Base-by-base conservation (phyloP, 2,888 invertebrate species). In the Apamea crenata region DNA sequence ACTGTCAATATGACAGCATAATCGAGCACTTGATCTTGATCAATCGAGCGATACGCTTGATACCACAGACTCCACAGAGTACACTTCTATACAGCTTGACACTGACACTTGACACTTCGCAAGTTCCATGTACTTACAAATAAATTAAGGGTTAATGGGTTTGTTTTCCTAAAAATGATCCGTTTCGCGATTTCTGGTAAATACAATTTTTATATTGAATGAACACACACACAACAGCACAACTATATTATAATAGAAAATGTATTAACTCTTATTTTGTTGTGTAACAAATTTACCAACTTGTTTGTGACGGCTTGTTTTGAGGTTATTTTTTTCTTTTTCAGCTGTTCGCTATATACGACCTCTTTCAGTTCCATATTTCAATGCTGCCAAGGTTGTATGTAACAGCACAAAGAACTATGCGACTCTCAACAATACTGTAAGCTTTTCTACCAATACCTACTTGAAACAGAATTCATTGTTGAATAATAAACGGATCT, bases 101-200 rank as follows among this genome's bases (percentile, higher is more conserved):
- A n/a, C n/a, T n/a, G n/a, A n/a, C n/a, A 18, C 5, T 25, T 59
- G n/a, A 59, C 25, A 69, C 47, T 69, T 12, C 12, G 18, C 16
- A 0, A 21, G 47, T 69, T 47, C 1, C 12, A 1, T 25, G 12
- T 53, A 53, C 70, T 47, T 47, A 69, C 29, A 29, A 70, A 14
- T 21, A 25, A 12, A 53, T 0, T 36, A 12, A 0, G 40, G 21
- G 66, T 81, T 21, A 66, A 71, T 77, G 77, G 67, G 81, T 59
- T 80, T 72, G 74, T 79, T 88, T 78, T 77, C 36, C 12, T 81
- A 65, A 84, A 87, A 84, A 94, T 95, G 96, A 93, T 96, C 91
- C 93, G 97, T 75, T 91, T 90, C 84, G 92, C 92, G 86, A 89
- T 95, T 94, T 95, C 96, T 88, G 93, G 96, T 96, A 91, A 91